These are phyloP conservation scores for Ostrea denselamellosa DNA, from an alignment of 1,140 invertebrate species.

Conservation along the genomic window DNA sequence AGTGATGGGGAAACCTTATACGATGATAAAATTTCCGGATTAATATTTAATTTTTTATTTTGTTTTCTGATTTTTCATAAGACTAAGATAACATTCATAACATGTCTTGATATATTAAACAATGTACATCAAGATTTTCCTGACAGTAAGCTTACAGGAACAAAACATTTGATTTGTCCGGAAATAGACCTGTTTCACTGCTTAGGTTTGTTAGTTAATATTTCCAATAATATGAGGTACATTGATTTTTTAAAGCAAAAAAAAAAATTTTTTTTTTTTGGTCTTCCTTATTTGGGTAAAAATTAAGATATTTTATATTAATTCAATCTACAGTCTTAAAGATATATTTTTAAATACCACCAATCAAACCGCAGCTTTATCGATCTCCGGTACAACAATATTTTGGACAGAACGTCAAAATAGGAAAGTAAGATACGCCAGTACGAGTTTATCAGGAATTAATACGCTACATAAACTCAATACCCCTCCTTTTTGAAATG, in stretches of 20 bases:
- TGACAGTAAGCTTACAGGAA: neutral
- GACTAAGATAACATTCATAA: neutral
- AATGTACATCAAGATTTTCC: neutral
- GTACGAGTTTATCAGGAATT: neutral
- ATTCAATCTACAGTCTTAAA: neutral
- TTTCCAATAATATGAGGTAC: neutral
- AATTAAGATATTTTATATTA: neutral
- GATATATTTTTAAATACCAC: neutral
- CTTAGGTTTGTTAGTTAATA: neutral
- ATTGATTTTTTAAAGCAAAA: slow-evolving; percentile 7
- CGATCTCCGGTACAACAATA: neutral
- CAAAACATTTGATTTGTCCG: neutral
- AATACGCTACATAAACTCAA: slow-evolving; percentile 19
- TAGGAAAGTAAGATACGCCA: neutral
- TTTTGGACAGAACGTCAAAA: slow-evolving; percentile 27
- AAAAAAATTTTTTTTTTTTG: neutral
- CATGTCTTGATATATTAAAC: neutral
- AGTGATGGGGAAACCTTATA: neutral
- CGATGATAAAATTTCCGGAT: neutral
- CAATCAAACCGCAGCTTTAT: slow-evolving; percentile 17
- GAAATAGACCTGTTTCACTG: neutral
- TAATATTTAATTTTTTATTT: neutral
- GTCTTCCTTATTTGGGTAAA: neutral
- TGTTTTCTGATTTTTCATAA: neutral
- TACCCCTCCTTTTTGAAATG: slow-evolving; percentile 67